Evolutionary conservation across 2,888 invertebrate species (phyloP).

Genomic region (Lottia scabra): DNA sequence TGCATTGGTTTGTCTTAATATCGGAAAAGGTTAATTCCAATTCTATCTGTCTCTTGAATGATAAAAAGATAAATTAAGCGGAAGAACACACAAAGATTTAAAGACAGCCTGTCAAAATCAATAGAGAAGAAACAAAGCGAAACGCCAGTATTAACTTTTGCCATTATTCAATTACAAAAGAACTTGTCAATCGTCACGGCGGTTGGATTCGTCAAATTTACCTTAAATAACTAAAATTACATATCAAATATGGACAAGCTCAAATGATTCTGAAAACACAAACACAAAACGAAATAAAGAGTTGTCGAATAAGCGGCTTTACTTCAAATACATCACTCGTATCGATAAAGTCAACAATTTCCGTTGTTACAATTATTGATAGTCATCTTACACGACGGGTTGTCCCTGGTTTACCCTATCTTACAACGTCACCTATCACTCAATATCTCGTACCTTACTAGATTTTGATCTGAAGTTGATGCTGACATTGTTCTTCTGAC

Average conservation of each 20-base stretch:
- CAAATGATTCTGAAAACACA: not conserved
- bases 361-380: not conserved
- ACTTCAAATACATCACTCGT: not conserved
- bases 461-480: not conserved
- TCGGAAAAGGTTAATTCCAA: too few relatives aligned
- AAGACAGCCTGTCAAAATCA: not conserved
- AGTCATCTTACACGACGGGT: not conserved
- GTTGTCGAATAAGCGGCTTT: not conserved
- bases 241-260: not conserved
- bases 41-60: too few relatives aligned
- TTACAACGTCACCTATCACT: not conserved
- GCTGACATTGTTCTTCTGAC: slow-evolving; percentile 17
- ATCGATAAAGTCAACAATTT: slow-evolving; percentile 2
- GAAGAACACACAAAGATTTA: not conserved
- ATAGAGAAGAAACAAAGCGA: not conserved
- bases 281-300: not conserved
- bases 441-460: not conserved
- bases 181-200: not conserved
- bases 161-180: slow-evolving; percentile 1
- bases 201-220: not conserved
- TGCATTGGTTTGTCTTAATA: too few relatives aligned
- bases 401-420: not conserved
- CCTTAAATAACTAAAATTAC: not conserved
- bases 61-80: too few relatives aligned
- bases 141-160: not conserved